A percentile compares a stretch with the other conserved stretches of the same genome.
These are phyloP conservation scores for Autographa gamma DNA, from an alignment of 2,888 invertebrate genomes.

Conservation along the genomic window DNA sequence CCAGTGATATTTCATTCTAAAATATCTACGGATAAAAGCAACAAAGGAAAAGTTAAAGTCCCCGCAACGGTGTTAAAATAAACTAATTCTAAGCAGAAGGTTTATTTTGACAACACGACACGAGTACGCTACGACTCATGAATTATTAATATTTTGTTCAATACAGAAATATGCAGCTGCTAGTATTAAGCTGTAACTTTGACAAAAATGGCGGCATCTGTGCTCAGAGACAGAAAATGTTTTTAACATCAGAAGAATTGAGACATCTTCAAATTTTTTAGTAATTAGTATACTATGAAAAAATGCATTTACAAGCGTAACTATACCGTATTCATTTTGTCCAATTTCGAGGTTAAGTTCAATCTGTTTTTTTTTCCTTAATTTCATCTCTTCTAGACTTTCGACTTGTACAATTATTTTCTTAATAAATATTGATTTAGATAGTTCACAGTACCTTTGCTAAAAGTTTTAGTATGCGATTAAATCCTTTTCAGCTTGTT, in stretches of 20 bases:
- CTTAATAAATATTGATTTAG: too few relatives aligned
- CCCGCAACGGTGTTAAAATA: constrained; percentile 26
- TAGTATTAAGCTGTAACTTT: constrained; percentile 22
- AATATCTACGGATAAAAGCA: constrained; percentile 4
- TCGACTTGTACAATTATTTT: too few relatives aligned
- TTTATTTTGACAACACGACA: constrained; percentile 45
- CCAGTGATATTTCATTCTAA: neutral
- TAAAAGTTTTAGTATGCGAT: too few relatives aligned
- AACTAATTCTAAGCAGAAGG: constrained; percentile 45
- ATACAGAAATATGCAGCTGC: constrained; percentile 26
- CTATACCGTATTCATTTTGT: too few relatives aligned
- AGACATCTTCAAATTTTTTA: too few relatives aligned
- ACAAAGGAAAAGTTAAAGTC: constrained; percentile 24
- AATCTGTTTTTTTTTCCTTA: too few relatives aligned
- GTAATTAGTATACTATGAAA: too few relatives aligned
- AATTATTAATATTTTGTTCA: constrained; percentile 36
- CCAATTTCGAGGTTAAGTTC: too few relatives aligned
- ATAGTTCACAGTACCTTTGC: too few relatives aligned
- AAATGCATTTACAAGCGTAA: too few relatives aligned
- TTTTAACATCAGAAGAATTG: too few relatives aligned
- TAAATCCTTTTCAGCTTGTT: neutral
- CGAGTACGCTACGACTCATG: constrained; percentile 38
- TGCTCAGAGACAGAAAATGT: neutral
- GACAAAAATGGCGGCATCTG: neutral
- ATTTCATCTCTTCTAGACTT: too few relatives aligned